Evolutionary conservation across 2,113 vertebrate genomes (phyloP), one percentile per base, ranked within the genome.

Genomic region (Regulus satrapa): DNA sequence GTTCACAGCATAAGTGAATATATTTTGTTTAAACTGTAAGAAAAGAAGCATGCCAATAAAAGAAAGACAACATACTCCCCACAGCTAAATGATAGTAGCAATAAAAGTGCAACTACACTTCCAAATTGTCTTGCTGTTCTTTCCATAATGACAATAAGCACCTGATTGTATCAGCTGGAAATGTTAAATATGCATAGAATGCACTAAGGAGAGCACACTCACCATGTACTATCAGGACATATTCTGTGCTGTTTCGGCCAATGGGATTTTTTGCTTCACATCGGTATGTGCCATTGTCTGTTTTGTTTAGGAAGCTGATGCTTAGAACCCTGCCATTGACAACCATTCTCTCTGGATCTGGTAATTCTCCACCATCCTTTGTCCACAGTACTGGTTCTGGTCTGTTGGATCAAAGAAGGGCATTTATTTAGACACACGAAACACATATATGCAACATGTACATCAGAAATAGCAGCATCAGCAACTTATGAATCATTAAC

Each of bases 221-320:
- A 99, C 99, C 99, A n/a, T 99, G 99, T 81, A 99, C 99, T 82
- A 99, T 99, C 97, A 99, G 98, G 68, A 99, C 98, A 58, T 99
- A 99, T 80, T 99, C 99, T 88, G 98, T 99, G 20, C 98, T 99
- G 98, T 98, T 99, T 95, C 98, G 98, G 77, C 99, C 99, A 71
- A 99, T 99, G 97, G 98, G 98, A 90, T 99, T 99, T 94, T 98
- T 98, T 83, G 99, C 99, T 98, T 99, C 99, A 45, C 99, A 99
- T 96, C 99, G 98, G 96, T 99, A 99, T 28, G 99, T 99, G 93
- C 99, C 99, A 41, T 99, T 99, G 98, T 99, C 99, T 77, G 99
- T 99, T 98, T 99, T 99, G 98, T 99, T 99, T 96, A 99, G 98
- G 89, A 99, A 98, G 72, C 98, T 99, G 98, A 99, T 99, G 97